Evolutionary conservation across 2,797 vertebrate genomes (phyloP), one percentile per base, ranked within the genome.

Genomic region (Ataeniobius toweri): DNA sequence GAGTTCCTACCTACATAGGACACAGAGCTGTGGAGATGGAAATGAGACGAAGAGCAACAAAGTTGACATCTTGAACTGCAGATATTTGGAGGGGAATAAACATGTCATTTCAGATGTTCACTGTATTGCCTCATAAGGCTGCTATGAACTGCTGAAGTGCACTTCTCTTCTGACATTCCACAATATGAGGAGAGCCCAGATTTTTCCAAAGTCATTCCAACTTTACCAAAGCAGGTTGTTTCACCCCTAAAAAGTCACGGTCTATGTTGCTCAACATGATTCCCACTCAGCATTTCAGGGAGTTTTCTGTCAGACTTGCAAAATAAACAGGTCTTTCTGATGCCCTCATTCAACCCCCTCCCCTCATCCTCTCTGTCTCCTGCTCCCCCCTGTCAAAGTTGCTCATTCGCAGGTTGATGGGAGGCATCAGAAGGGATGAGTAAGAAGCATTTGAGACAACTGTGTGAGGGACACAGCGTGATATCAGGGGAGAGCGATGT

Each of bases 251-350:
- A 94, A 92, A 94, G 92, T 93, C 93, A 91, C 81, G 86, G 86
- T 86, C 83, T 71, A 87, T 92, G 92, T 86, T 90, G 73, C 79
- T 94, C 94, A 93, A 89, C 76, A 48, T 82, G 89, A 86, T 85
- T 83, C 84, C 77, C 80, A 73, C 91, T 94, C 90, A 93, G 93
- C 90, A 83, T 89, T 93, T 93, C 56, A 46, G 46, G 73, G 86
- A 93, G 86, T 89, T 94, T 94, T 93, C 86, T 94, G 92, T 94
- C 90, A 89, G 85, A 90, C 91, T 93, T 94, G 94, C 93, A 94
- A 92, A 94, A 94, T 84, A 93, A 93, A 93, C 93, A 90, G 75
- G 82, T 89, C 92, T 87, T 86, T 92, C 78, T 91, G 85, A 87
- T 90, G 89, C 86, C 88, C 86, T 88, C 83, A 79, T 86, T 85